A percentile compares a stretch with the other conserved stretches of the same genome.
phyloP scores from a whole-genome alignment of 2,888 invertebrate species.

The Ormyrus pomaceus region DNA sequence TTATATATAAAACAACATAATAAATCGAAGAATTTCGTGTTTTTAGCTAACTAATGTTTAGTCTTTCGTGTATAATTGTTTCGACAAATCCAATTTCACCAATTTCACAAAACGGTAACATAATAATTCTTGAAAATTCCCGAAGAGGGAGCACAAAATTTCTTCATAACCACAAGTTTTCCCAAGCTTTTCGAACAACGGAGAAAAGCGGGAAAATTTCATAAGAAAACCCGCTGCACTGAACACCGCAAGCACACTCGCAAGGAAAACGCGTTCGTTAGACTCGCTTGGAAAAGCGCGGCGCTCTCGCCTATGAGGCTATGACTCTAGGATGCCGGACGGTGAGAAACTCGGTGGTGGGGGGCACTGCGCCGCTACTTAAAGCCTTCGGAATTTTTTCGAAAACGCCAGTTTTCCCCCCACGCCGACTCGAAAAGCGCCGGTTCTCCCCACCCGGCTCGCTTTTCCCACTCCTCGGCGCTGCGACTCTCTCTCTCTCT shows the following conservation, averaged over 20 bases:
- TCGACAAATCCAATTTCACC: too few species aligned
- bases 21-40: too few species aligned
- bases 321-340: conserved; percentile 69
- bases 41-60: too few species aligned
- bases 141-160: too few species aligned
- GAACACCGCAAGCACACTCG: background rate
- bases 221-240: too few species aligned
- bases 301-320: conserved; percentile 69
- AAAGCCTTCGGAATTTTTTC: conserved; percentile 75
- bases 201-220: too few species aligned
- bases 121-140: too few species aligned
- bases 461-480: conserved; percentile 47
- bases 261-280: conserved; percentile 18
- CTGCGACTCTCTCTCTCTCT: conserved; percentile 3
- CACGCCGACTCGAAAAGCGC: conserved; percentile 51
- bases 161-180: too few species aligned
- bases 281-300: conserved; percentile 58
- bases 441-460: conserved; percentile 3
- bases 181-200: too few species aligned
- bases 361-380: conserved; percentile 73
- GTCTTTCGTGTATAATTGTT: too few species aligned
- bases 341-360: conserved; percentile 72
- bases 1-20: too few species aligned
- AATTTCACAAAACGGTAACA: too few species aligned
- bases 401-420: conserved; percentile 67